Conservation (phyloP, 1,140 invertebrate genomes). For the Protaetia brevitarsis region DNA sequence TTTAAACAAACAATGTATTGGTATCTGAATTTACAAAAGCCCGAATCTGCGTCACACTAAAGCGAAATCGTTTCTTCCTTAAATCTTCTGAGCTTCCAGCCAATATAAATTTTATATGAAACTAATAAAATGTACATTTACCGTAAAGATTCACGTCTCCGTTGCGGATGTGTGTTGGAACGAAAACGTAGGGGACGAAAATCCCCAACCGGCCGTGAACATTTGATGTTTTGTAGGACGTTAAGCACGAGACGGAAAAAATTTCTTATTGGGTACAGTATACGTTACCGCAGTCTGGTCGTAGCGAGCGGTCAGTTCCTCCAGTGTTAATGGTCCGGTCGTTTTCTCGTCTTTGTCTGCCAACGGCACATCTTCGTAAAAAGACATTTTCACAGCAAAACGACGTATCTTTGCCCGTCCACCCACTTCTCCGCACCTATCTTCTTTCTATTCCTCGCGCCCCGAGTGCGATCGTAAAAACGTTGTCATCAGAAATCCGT, state of each 20-base stretch:
- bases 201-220: slow-evolving; percentile 35
- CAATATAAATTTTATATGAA: slow-evolving; percentile 34
- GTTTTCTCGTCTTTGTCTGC: slow-evolving; percentile 13
- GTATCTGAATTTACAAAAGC: too few species aligned
- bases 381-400: background rate
- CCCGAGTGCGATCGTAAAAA: slow-evolving; percentile 41
- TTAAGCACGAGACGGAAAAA: slow-evolving; percentile 31
- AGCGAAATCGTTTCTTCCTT: background rate
- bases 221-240: slow-evolving; percentile 34
- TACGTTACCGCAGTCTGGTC: slow-evolving; percentile 27
- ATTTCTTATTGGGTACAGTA: slow-evolving; percentile 27
- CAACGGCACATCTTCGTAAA: background rate
- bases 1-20: too few species aligned
- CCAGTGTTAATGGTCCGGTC: slow-evolving; percentile 15
- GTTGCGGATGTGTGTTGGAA: slow-evolving; percentile 15
- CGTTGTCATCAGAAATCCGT: slow-evolving; percentile 43
- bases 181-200: slow-evolving; percentile 13
- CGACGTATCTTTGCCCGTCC: background rate
- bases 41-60: background rate
- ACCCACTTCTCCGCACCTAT: background rate
- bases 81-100: background rate
- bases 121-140: slow-evolving; percentile 38
- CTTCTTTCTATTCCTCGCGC: background rate
- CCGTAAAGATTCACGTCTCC: slow-evolving; percentile 25
- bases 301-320: background rate